phyloP scores from a whole-genome alignment of 2,113 vertebrate genomes.

The Ovis canadensis region DNA sequence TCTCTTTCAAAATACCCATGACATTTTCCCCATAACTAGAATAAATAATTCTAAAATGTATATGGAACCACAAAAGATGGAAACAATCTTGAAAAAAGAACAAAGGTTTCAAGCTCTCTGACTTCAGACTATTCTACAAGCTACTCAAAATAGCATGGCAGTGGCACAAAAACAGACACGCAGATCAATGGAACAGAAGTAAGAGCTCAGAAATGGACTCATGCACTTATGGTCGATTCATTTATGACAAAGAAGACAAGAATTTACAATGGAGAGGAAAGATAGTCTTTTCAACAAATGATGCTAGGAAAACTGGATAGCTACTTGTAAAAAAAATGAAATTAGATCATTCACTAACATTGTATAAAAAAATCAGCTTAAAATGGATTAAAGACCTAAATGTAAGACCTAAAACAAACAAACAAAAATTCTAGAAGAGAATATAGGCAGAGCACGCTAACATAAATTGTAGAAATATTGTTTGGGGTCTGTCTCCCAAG shows the following conservation, averaged over 20 bases:
- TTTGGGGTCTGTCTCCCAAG: background rate
- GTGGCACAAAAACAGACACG: background rate
- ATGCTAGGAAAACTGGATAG: background rate
- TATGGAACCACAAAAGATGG: background rate
- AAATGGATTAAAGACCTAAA: background rate
- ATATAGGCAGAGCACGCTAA: background rate
- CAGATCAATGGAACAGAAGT: background rate
- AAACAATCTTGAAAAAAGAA: background rate
- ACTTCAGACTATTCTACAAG: background rate
- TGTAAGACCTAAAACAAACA: background rate
- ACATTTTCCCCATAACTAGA: background rate
- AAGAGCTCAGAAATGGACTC: background rate
- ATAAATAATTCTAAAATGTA: background rate
- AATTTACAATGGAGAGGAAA: background rate
- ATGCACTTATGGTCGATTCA: background rate
- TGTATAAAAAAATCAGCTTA: background rate
- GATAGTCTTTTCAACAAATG: background rate
- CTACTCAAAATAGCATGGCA: background rate
- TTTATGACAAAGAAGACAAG: background rate
- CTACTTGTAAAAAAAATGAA: background rate
- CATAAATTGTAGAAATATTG: background rate
- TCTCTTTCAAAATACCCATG: background rate
- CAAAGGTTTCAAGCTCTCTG: background rate
- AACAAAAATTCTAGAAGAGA: background rate
- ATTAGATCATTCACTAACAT: background rate